A percentile compares a stretch with the other conserved stretches of the same genome.
phyloP scores from a whole-genome alignment of 2,888 invertebrate genomes.

The Pseudanteris insignis region DNA sequence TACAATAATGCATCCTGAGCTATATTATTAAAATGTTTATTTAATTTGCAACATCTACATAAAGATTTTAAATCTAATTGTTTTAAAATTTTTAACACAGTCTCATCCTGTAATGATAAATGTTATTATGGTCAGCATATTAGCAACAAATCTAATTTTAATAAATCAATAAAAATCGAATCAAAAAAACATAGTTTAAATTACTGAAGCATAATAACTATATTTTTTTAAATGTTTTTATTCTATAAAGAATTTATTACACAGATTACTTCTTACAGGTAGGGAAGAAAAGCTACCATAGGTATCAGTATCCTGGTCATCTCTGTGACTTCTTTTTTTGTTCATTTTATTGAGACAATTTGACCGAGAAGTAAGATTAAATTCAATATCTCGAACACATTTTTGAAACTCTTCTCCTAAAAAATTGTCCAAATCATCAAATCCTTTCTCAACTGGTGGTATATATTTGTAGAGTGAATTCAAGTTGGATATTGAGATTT shows the following conservation, averaged over 20 bases:
- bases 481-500: slow-evolving; percentile 56
- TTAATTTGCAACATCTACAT: slow-evolving; percentile 80
- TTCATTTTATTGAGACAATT: slow-evolving; percentile 30
- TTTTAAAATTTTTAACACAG: slow-evolving; percentile 80
- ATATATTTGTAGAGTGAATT: slow-evolving; percentile 59
- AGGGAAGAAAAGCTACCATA: slow-evolving; percentile 60
- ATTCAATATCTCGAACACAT: slow-evolving; percentile 59
- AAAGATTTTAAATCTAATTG: slow-evolving; percentile 83
- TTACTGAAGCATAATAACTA: no score
- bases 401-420: slow-evolving; percentile 63
- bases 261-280: slow-evolving; percentile 53
- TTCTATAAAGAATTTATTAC: no score
- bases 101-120: slow-evolving; percentile 91
- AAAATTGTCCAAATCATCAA: slow-evolving; percentile 62
- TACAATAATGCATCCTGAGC: slow-evolving; percentile 81
- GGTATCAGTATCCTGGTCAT: slow-evolving; percentile 46
- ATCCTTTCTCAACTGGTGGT: slow-evolving; percentile 63
- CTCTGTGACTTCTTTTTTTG: slow-evolving; percentile 34
- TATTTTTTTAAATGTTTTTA: no score
- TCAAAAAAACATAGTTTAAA: no score
- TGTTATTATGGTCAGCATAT: no score
- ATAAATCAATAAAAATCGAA: slow-evolving; percentile 54
- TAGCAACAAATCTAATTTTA: no score
- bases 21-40: slow-evolving; percentile 76
- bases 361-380: slow-evolving; percentile 50